phyloP scores from a whole-genome alignment of 2,797 vertebrate species.

The Pelobates cultripes region DNA sequence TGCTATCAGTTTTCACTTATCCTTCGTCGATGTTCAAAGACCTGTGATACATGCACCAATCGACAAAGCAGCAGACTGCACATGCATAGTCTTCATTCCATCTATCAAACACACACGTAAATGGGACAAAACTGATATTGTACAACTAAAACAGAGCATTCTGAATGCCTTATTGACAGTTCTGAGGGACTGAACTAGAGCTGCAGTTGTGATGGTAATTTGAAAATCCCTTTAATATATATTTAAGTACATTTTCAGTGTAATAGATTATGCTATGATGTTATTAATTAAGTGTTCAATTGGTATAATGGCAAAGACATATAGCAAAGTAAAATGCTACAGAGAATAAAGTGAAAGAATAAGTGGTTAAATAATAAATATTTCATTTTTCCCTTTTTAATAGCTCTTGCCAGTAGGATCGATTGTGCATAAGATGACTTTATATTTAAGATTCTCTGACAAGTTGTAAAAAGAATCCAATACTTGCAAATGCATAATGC shows the following conservation, averaged over 20 bases:
- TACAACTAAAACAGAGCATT: no score
- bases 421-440: slow-evolving; percentile 47
- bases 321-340: slow-evolving; percentile 5
- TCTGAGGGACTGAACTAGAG: no score
- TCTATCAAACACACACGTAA: no score
- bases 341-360: slow-evolving; percentile 17
- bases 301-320: neutral
- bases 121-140: no score
- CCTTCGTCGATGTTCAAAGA: no score
- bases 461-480: slow-evolving; percentile 48
- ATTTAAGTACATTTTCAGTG: neutral
- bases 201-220: no score
- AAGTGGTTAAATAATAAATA: slow-evolving; percentile 27
- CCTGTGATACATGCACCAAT: no score
- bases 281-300: slow-evolving; percentile 32
- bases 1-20: no score
- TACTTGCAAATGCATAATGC: slow-evolving; percentile 41
- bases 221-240: no score
- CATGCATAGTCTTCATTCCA: no score
- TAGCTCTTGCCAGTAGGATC: slow-evolving; percentile 40
- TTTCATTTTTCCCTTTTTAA: slow-evolving; percentile 35
- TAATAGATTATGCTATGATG: slow-evolving; percentile 11
- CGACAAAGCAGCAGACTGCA: no score
- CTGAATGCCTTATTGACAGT: no score
- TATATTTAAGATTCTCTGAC: slow-evolving; percentile 47